Evolutionary conservation across 2,113 vertebrate species (phyloP).

Genomic region (Strix uralensis): DNA sequence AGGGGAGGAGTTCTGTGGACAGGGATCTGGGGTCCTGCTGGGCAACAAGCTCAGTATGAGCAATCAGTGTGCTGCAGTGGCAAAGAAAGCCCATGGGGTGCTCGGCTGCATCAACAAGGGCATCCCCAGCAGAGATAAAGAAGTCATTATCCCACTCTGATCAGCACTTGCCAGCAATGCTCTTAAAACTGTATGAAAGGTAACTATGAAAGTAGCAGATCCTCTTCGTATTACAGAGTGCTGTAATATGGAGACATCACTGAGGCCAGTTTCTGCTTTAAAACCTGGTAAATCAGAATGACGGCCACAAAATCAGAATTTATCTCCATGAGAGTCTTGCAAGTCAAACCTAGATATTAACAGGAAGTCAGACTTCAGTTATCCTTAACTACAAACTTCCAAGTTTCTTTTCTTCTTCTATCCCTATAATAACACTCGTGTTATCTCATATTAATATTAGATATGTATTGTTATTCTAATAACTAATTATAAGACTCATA

Average conservation of each 20-base stretch:
- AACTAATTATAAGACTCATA: conserved; percentile 32
- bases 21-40: no score
- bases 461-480: conserved; percentile 46
- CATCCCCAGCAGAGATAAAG: no score
- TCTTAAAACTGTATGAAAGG: neutral
- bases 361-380: neutral
- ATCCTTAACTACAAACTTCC: neutral
- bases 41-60: no score
- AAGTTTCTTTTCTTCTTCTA: neutral
- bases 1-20: no score
- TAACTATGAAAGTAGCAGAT: neutral
- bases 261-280: neutral
- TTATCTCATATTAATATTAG: conserved; percentile 33
- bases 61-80: no score
- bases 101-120: no score
- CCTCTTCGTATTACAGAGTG: neutral
- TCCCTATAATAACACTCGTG: neutral
- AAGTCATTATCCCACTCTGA: no score
- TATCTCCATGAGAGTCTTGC: neutral
- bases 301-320: neutral
- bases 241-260: neutral
- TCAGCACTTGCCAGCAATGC: no score
- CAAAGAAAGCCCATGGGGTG: no score
- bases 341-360: neutral
- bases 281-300: neutral